A percentile compares a stretch with the other conserved stretches of the same genome.
Evolutionary conservation across 2,113 vertebrate species (phyloP).

Genomic region (Mormoops blainvillei): DNA sequence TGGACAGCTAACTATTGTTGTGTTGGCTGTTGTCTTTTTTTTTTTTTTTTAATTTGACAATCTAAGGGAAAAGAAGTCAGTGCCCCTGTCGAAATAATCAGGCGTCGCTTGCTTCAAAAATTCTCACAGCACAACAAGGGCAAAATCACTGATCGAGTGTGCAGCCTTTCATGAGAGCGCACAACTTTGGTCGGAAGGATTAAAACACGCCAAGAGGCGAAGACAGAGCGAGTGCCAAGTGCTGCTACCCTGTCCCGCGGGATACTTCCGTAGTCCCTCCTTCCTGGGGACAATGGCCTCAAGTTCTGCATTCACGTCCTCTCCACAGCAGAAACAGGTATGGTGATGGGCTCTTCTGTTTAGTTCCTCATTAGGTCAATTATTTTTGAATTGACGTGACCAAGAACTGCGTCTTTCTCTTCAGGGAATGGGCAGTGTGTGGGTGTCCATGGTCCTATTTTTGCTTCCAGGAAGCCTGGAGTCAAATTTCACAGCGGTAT

Average conservation of each 20-base stretch:
- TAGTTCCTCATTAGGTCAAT: neutral
- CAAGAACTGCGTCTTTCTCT: neutral
- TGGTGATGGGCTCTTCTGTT: fast-evolving
- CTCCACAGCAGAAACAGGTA: neutral
- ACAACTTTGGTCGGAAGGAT: neutral
- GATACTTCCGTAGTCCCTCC: too few relatives aligned
- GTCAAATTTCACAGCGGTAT: neutral
- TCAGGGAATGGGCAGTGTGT: neutral
- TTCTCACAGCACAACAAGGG: too few relatives aligned
- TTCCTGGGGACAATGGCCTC: neutral
- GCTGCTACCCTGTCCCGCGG: too few relatives aligned
- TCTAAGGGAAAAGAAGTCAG: too few relatives aligned
- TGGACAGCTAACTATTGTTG: too few relatives aligned
- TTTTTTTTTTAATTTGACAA: too few relatives aligned
- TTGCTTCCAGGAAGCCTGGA: neutral
- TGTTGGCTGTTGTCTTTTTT: too few relatives aligned
- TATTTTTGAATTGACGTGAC: neutral
- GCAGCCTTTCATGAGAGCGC: neutral
- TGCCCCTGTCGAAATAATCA: too few relatives aligned
- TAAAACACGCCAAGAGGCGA: neutral
- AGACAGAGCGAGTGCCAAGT: too few relatives aligned
- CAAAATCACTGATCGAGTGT: neutral
- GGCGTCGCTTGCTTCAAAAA: too few relatives aligned
- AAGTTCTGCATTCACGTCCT: neutral
- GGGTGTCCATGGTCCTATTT: neutral